phyloP scores from a whole-genome alignment of 2,797 vertebrate genomes.

The Eptatretus atami region DNA sequence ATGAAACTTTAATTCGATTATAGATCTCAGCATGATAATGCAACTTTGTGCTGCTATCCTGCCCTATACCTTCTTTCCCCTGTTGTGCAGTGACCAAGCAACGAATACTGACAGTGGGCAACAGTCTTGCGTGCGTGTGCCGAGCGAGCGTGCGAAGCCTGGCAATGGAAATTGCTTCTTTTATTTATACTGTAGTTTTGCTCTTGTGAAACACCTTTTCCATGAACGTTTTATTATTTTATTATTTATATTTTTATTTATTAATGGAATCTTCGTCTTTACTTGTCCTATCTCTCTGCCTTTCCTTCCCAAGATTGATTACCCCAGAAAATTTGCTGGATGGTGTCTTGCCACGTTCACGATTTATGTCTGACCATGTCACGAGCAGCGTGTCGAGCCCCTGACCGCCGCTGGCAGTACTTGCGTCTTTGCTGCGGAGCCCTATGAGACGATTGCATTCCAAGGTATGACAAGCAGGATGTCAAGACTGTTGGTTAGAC shows the following conservation, averaged over 20 bases:
- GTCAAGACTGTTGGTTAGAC: slow-evolving; percentile 8
- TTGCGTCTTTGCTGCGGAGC: slow-evolving; percentile 67
- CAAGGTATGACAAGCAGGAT: slow-evolving; percentile 23
- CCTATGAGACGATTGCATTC: slow-evolving; percentile 88
- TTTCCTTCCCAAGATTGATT: slow-evolving; percentile 37
- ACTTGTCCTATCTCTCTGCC: too few species aligned
- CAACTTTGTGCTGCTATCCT: not conserved
- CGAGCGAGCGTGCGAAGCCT: slow-evolving; percentile 23
- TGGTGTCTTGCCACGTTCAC: slow-evolving; percentile 53
- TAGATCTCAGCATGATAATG: too few species aligned
- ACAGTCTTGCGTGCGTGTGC: slow-evolving; percentile 83
- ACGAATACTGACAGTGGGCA: slow-evolving; percentile 53
- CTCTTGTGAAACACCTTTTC: too few species aligned
- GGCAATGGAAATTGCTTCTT: too few species aligned
- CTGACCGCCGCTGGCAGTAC: slow-evolving; percentile 79
- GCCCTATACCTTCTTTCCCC: slow-evolving; percentile 4
- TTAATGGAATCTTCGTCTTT: too few species aligned
- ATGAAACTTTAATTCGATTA: too few species aligned
- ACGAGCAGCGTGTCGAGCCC: slow-evolving; percentile 73
- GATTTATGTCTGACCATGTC: slow-evolving; percentile 95
- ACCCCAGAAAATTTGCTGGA: slow-evolving; percentile 77
- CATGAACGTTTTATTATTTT: too few species aligned
- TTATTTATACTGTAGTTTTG: too few species aligned
- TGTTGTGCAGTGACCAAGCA: slow-evolving; percentile 57
- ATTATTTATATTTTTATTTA: too few species aligned